phyloP scores from a whole-genome alignment of 1,140 invertebrate species.

The Uloborus diversus region DNA sequence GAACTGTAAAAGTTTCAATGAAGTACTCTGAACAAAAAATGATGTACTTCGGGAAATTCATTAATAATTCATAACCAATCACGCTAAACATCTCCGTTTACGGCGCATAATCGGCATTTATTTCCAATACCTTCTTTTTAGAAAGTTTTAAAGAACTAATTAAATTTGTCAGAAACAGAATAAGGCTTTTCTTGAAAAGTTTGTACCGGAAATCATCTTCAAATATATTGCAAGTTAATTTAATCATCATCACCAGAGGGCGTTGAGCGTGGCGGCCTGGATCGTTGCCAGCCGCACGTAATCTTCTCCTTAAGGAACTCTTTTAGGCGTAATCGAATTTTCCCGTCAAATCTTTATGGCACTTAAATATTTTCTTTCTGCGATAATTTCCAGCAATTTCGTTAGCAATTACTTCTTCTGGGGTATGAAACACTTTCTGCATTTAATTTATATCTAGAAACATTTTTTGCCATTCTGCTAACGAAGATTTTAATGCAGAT shows the following conservation, averaged over 20 bases:
- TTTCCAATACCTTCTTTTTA: too few relatives aligned
- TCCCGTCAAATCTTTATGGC: conserved; percentile 53
- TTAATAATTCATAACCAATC: too few relatives aligned
- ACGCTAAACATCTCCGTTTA: too few relatives aligned
- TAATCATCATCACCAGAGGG: conserved; percentile 47
- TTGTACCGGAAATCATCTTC: conserved; percentile 49
- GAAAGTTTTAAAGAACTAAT: background rate
- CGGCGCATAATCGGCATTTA: too few relatives aligned
- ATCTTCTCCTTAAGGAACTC: conserved; percentile 49
- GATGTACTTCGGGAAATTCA: too few relatives aligned
- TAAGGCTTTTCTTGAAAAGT: conserved; percentile 20
- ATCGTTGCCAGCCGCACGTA: conserved; percentile 46
- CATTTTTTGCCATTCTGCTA: conserved; percentile 13
- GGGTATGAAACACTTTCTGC: conserved; percentile 42
- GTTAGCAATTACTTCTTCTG: conserved; percentile 45
- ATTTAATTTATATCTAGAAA: conserved; percentile 39
- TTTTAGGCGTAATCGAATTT: conserved; percentile 55
- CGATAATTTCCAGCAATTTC: conserved; percentile 54
- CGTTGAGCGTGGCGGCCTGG: conserved; percentile 21
- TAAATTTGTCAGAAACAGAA: conserved; percentile 41
- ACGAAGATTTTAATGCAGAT: conserved; percentile 54
- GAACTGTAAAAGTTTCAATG: too few relatives aligned
- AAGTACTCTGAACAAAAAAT: too few relatives aligned
- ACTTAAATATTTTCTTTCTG: conserved; percentile 54
- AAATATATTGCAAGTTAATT: conserved; percentile 49